Evolutionary conservation across 2,113 vertebrate genomes (phyloP), one percentile per base, ranked within the genome.

Genomic region (Anthoscopus minutus): DNA sequence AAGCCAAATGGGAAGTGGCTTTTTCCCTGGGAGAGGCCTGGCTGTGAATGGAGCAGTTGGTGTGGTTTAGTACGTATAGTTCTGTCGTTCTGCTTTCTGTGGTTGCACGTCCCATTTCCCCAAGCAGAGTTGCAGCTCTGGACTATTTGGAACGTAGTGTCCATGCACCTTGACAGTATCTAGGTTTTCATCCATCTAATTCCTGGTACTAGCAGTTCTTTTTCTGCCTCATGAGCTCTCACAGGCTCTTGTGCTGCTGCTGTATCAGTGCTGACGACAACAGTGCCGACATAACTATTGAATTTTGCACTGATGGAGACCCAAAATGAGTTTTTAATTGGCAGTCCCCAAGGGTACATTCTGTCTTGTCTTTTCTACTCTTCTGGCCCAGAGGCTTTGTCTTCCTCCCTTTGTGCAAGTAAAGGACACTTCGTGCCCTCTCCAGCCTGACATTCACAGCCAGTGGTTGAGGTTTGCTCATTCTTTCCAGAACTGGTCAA

Each of bases 261-360:
- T 77, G 53, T 60, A 22, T 73, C 76, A 47, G 42, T 40, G 61
- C 84, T 81, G 82, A 72, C 0, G 3, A 50, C 70, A 67, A 1
- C 51, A 18, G 33, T 3, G 7, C 54, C 45, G 76, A 3, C 18
- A 3, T 38, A 40, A 33, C 13, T 45, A 21, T 94, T 92, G 81
- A 42, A 79, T 93, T 87, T 85, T 87, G 18, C 86, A 45, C 71
- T 70, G 72, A 44, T 73, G 19, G 18, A 37, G 76, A 84, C 86
- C 31, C 60, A 54, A 87, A 93, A 83, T 78, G 60, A 80, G 82
- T 21, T 69, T 73, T 79, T 92, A 86, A 93, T 95, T 91, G 62
- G 62, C 28, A 25, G 38, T 77, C 58, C 53, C 35, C 62, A 58
- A 61, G 74, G 66, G 61, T 58, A 47, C 23, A 18, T 87, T 89